Conservation (phyloP, 2,113 vertebrate species). For the Aspiorhynchus laticeps region DNA sequence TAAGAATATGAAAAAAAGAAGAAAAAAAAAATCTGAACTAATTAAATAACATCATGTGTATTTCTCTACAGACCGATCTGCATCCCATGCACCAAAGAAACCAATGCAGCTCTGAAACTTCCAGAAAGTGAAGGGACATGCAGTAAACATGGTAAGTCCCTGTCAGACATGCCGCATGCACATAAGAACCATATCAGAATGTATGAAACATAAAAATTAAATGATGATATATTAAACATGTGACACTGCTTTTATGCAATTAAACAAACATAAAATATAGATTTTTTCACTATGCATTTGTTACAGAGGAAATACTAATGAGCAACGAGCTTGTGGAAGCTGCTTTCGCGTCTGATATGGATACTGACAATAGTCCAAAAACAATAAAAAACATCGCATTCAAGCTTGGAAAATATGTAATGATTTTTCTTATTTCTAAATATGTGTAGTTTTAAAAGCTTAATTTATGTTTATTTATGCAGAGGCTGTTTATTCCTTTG, state of each 20-base stretch:
- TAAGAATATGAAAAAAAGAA: neutral
- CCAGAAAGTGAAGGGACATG: conserved; percentile 56
- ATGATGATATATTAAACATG: neutral
- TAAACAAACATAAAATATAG: neutral
- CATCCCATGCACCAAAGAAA: conserved; percentile 75
- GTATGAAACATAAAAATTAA: neutral
- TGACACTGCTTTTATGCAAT: neutral
- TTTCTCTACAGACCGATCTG: conserved; percentile 72
- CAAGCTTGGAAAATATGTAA: conserved; percentile 65
- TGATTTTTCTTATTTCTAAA: neutral
- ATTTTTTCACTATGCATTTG: conserved; percentile 35
- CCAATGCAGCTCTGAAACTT: conserved; percentile 68
- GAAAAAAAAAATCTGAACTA: neutral
- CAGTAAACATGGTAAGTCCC: conserved; percentile 66
- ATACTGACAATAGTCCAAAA: accelerated
- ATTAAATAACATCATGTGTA: neutral
- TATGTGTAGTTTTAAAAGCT: too few species aligned
- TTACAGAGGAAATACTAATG: conserved; percentile 68
- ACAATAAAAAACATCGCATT: conserved; percentile 56
- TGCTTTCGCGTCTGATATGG: conserved; percentile 60
- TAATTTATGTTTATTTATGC: too few species aligned
- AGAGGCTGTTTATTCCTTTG: neutral
- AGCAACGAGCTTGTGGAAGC: conserved; percentile 59
- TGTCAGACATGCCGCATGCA: neutral
- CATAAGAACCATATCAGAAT: neutral